These are phyloP conservation scores for Cheilosia variabilis DNA, from an alignment of 2,888 invertebrate species.

Conservation along the genomic window DNA sequence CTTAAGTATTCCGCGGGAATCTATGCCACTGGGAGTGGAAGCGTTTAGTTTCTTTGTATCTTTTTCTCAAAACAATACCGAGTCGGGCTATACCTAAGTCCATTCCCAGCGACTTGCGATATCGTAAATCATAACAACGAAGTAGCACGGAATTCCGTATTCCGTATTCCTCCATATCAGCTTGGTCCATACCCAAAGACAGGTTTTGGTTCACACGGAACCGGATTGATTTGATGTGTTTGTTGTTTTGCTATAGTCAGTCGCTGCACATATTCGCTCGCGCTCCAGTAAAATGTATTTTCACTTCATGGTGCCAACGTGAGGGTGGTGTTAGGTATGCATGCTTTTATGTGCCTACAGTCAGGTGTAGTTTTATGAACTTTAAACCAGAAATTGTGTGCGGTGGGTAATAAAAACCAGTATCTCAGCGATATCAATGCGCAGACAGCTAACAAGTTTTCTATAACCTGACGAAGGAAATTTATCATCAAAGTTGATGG, in stretches of 20 bases:
- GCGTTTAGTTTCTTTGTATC: conserved; percentile 3
- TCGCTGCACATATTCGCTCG: conserved; percentile 2
- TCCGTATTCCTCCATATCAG: not conserved
- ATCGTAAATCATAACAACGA: conserved; percentile 64
- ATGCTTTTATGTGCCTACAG: conserved; percentile 19
- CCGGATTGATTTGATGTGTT: conserved; percentile 76
- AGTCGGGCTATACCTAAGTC: conserved; percentile 2
- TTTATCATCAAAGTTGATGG: conserved; percentile 32
- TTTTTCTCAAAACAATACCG: conserved; percentile 41
- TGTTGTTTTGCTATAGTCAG: conserved; percentile 4
- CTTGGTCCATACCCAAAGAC: conserved; percentile 71
- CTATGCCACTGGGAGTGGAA: conserved; percentile 57
- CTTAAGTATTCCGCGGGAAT: conserved; percentile 27
- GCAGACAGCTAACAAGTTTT: conserved; percentile 11
- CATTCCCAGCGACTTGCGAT: conserved; percentile 26
- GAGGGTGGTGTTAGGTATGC: conserved; percentile 57
- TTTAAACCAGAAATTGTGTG: conserved; percentile 31
- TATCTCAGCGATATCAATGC: conserved; percentile 11
- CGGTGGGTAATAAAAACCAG: conserved; percentile 7
- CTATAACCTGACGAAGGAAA: conserved; percentile 27
- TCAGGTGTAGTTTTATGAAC: conserved; percentile 47
- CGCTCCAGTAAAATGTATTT: conserved; percentile 12
- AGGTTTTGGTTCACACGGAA: conserved; percentile 80
- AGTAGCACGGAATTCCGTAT: conserved; percentile 46
- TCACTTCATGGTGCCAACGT: not conserved